phyloP scores from a whole-genome alignment of 1,140 invertebrate species.

The Macrotrachela quadricornifera region DNA sequence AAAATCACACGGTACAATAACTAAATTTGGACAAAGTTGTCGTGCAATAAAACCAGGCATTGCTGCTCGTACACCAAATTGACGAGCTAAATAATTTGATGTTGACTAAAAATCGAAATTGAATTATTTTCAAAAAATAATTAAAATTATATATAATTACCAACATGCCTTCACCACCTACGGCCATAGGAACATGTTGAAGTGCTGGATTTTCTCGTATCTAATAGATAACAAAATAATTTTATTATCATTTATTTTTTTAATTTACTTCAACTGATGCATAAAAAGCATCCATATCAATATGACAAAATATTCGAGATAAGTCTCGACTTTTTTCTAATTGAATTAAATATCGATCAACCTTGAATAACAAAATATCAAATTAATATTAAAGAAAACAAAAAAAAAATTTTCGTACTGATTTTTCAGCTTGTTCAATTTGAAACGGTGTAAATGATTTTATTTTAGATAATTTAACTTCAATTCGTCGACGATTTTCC shows the following conservation, averaged over 20 bases:
- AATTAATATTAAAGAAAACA: background rate
- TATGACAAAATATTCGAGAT: constrained; percentile 37
- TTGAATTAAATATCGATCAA: constrained; percentile 22
- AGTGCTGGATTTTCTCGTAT: constrained; percentile 40
- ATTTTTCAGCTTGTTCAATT: constrained; percentile 7
- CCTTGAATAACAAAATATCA: constrained; percentile 16
- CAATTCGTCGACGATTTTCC: constrained; percentile 16
- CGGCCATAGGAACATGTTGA: constrained; percentile 41
- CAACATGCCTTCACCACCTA: constrained; percentile 40
- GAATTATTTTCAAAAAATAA: background rate
- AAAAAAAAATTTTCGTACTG: background rate
- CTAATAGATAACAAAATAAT: no score
- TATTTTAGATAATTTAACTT: constrained; percentile 16
- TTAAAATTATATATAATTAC: constrained; percentile 15
- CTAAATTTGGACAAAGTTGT: constrained; percentile 41
- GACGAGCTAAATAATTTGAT: constrained; percentile 42
- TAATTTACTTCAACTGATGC: constrained; percentile 37
- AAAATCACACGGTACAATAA: constrained; percentile 38
- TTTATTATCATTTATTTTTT: no score
- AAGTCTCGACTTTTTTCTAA: constrained; percentile 31
- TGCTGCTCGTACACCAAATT: constrained; percentile 42
- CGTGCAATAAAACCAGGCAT: constrained; percentile 50
- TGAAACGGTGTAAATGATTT: background rate
- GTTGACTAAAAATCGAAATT: constrained; percentile 36
- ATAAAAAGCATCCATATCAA: constrained; percentile 48